Conservation (phyloP, 2,797 vertebrate species). For the Alcedo quadribrachys region DNA sequence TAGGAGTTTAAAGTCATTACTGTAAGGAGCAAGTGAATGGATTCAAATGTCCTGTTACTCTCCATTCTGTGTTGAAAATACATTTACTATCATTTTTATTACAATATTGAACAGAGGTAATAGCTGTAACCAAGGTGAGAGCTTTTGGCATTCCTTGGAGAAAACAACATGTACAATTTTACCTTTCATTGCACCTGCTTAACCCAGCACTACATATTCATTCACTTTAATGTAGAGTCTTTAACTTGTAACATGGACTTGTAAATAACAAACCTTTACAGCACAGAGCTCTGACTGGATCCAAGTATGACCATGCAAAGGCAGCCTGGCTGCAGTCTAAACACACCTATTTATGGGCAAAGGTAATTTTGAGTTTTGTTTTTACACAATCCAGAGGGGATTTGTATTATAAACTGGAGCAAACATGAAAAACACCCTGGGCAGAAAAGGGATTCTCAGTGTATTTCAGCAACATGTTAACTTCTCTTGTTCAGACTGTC, state of each 20-base stretch:
- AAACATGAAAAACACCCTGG: background rate
- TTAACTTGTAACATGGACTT: background rate
- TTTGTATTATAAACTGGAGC: background rate
- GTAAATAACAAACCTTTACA: background rate
- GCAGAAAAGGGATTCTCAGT: background rate
- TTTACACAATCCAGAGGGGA: background rate
- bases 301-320: background rate
- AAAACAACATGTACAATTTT: background rate
- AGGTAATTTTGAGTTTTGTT: background rate
- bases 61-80: background rate
- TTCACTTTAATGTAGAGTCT: background rate
- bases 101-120: background rate
- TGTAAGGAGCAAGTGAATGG: background rate
- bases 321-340: background rate
- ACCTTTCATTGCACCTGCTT: background rate
- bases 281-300: background rate
- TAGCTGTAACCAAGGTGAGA: background rate
- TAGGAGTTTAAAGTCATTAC: background rate
- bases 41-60: background rate
- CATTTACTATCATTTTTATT: background rate
- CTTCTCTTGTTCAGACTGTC: background rate
- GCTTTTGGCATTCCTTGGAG: background rate
- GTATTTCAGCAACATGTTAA: background rate
- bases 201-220: background rate
- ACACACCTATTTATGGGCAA: background rate